These are phyloP conservation scores for Enteromius argenteus DNA, from an alignment of 2,797 vertebrate species.

Conservation along the genomic window DNA sequence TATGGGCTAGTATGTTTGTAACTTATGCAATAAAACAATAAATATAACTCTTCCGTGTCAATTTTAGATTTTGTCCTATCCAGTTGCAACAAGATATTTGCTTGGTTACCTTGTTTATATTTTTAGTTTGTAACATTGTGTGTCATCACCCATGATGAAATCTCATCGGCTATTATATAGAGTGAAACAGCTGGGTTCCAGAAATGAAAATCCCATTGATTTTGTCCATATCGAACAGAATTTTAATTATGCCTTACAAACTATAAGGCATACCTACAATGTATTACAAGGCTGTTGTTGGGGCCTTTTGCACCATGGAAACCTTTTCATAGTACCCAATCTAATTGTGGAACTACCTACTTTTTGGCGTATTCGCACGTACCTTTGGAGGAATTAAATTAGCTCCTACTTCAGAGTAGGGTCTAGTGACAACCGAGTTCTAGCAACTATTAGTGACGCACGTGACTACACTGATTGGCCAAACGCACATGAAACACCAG, in stretches of 20 bases:
- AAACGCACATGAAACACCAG: no score
- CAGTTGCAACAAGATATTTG: neutral
- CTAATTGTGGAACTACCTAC: no score
- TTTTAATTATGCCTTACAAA: neutral
- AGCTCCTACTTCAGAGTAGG: no score
- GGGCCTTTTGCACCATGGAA: no score
- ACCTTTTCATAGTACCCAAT: no score
- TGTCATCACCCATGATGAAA: neutral
- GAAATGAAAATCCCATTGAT: neutral
- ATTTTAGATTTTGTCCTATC: neutral
- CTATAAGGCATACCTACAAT: neutral
- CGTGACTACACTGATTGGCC: no score
- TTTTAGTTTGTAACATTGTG: neutral
- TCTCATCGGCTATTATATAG: neutral
- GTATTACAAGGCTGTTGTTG: neutral
- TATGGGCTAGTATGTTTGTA: neutral
- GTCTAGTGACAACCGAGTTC: no score
- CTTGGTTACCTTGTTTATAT: neutral
- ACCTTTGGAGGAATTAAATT: no score
- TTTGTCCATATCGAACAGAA: neutral
- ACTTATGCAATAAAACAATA: neutral
- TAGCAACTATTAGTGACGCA: no score
- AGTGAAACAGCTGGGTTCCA: neutral
- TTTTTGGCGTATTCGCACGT: no score
- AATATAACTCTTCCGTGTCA: neutral